A percentile compares a stretch with the other conserved stretches of the same genome.
phyloP scores from a whole-genome alignment of 2,113 vertebrate species.

The Cercocebus atys region DNA sequence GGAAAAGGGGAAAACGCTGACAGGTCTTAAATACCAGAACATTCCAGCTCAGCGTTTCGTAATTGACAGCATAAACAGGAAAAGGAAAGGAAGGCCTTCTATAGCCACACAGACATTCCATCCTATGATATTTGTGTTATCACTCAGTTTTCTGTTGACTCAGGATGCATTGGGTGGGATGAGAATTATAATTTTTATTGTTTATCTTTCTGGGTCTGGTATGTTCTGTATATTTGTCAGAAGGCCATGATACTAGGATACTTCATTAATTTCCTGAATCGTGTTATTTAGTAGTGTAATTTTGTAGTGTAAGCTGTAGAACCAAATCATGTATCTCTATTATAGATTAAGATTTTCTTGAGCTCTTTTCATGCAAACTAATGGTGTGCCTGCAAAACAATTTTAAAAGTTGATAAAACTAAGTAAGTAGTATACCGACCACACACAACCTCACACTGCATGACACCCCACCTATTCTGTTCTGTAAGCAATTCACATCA shows the following conservation, averaged over 20 bases:
- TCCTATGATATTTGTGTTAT: slow-evolving; percentile 12
- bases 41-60: slow-evolving; percentile 60
- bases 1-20: slow-evolving; percentile 73
- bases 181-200: slow-evolving; percentile 32
- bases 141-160: slow-evolving; percentile 69
- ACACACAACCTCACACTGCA: neutral
- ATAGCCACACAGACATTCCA: slow-evolving; percentile 29
- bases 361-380: slow-evolving; percentile 21
- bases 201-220: slow-evolving; percentile 39
- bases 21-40: slow-evolving; percentile 66
- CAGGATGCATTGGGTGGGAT: slow-evolving; percentile 49
- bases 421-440: neutral
- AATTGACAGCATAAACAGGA: slow-evolving; percentile 75
- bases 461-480: neutral
- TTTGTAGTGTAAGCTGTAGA: slow-evolving; percentile 37
- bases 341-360: neutral
- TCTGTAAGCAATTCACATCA: slow-evolving; percentile 8
- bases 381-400: neutral
- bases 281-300: slow-evolving; percentile 29
- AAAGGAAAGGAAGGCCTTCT: slow-evolving; percentile 67
- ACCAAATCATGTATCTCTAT: slow-evolving; percentile 1
- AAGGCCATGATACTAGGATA: neutral
- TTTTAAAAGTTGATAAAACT: neutral
- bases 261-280: slow-evolving; percentile 30
- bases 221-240: slow-evolving; percentile 1